Base-by-base conservation (phyloP, 2,797 vertebrate genomes). In the Tarsius wallacei region DNA sequence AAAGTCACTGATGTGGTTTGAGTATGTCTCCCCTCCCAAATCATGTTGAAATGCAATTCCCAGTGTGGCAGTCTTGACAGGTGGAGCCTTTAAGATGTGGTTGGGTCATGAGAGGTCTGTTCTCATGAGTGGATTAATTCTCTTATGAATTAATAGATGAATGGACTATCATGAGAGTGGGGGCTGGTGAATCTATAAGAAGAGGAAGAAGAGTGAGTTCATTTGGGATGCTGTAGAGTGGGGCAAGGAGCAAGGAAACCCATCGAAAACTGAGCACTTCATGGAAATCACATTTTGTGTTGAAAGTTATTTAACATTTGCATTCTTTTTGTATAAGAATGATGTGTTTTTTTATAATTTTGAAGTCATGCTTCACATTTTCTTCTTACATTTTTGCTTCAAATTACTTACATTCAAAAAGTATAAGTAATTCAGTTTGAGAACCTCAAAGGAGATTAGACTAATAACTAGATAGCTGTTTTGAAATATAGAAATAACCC, bases 401-500 rank as follows among this genome's bases (percentile, higher is more conserved):
- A 57, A 49, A 59, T 64, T 74, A 71, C 17, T 92, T 92, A 55
- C 12, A 93, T 17, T 76, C 0, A 74, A 89, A 91, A 74, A 33
- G 17, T 31, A 6, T 70, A 92, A n/a, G 14, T 59, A 59, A 84
- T 90, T 88, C 26, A 64, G 8, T 78, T 68, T 74, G 59, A 80
- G 68, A 90, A 74, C 5, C 17, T 80, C 49, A 91, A 73, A 93
- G 13, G 13, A 55, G 64, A 94, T 61, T 55, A 89, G 26, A 95
- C 31, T 86, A 87, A 53, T 87, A 61, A 33, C 1, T 77, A 66
- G 7, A 36, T 4, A 86, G 1, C 13, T 87, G 15, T 61, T 89
- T 81, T 83, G 36, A 83, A 74, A 85, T 94, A 33, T 2, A 92
- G 15, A 89, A 93, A 82, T 74, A 63, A 86, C 16, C 15, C n/a